These are phyloP conservation scores for Strigops habroptila DNA, from an alignment of 2,113 vertebrate genomes.

Conservation along the genomic window DNA sequence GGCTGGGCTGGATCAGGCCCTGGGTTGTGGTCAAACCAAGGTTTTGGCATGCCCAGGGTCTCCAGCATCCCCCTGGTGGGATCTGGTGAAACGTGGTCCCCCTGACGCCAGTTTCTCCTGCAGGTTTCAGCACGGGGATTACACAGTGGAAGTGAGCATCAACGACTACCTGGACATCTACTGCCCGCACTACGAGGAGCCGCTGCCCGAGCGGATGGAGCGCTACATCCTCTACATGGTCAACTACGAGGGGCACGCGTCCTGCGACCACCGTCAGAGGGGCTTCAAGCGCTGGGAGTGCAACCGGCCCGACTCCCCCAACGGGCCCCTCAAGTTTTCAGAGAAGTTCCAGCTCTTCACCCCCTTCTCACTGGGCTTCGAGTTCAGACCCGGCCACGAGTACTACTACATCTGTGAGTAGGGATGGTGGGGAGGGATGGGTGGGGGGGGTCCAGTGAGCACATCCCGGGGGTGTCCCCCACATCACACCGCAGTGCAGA, in stretches of 20 bases:
- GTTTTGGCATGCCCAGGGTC: rapidly evolving
- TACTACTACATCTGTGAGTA: constrained; percentile 98
- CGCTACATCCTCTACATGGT: constrained; percentile 94
- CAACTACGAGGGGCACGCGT: constrained; percentile 86
- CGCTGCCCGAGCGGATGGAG: constrained; percentile 84
- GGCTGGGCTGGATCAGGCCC: neutral
- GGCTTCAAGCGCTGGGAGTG: constrained; percentile 98
- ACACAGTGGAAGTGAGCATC: constrained; percentile 93
- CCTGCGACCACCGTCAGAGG: constrained; percentile 87
- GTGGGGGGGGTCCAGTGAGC: rapidly evolving
- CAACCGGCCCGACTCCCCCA: constrained; percentile 86
- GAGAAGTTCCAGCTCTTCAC: constrained; percentile 99
- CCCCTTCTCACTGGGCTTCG: constrained; percentile 94
- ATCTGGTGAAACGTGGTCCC: rapidly evolving
- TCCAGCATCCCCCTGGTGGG: neutral
- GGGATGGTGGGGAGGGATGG: neutral
- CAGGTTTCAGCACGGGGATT: constrained; percentile 89
- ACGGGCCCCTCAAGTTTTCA: constrained; percentile 90
- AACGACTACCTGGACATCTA: constrained; percentile 98
- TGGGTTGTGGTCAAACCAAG: rapidly evolving
- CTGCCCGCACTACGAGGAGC: constrained; percentile 90
- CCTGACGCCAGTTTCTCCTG: rapidly evolving
- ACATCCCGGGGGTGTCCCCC: rapidly evolving
- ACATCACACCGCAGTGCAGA: rapidly evolving
- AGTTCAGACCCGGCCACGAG: constrained; percentile 92